These are phyloP conservation scores for Lepidurus couesii DNA, from an alignment of 1,140 invertebrate genomes.

Conservation along the genomic window DNA sequence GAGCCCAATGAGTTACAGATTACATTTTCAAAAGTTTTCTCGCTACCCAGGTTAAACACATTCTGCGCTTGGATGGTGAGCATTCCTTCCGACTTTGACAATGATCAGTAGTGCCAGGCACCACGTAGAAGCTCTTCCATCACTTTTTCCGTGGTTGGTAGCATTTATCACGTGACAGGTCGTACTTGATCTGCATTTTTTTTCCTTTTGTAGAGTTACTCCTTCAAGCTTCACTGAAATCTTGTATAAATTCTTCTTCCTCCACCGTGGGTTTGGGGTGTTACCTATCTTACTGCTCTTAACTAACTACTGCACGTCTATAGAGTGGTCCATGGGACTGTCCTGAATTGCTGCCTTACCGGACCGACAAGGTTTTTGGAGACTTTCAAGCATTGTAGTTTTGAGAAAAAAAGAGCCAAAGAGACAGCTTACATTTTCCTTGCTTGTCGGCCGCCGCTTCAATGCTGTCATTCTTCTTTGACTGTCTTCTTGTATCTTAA, in stretches of 20 bases:
- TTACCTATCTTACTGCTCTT: neutral
- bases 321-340: neutral
- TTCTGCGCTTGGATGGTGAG: neutral
- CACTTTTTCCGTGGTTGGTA: neutral
- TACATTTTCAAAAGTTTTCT: too few relatives aligned
- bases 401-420: neutral
- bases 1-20: too few relatives aligned
- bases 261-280: neutral
- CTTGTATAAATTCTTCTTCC: neutral
- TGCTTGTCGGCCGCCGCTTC: neutral
- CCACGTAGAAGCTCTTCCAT: neutral
- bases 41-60: neutral
- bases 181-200: neutral
- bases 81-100: neutral
- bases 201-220: neutral
- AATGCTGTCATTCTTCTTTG: neutral
- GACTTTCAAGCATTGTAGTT: neutral
- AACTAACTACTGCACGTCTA: neutral
- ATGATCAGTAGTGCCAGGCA: conserved; percentile 4
- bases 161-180: neutral
- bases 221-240: neutral
- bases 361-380: neutral
- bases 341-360: conserved; percentile 3
- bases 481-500: neutral
- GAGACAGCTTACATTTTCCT: conserved; percentile 7